Base-by-base conservation (phyloP, 2,113 vertebrate species). In the Sterna hirundo region DNA sequence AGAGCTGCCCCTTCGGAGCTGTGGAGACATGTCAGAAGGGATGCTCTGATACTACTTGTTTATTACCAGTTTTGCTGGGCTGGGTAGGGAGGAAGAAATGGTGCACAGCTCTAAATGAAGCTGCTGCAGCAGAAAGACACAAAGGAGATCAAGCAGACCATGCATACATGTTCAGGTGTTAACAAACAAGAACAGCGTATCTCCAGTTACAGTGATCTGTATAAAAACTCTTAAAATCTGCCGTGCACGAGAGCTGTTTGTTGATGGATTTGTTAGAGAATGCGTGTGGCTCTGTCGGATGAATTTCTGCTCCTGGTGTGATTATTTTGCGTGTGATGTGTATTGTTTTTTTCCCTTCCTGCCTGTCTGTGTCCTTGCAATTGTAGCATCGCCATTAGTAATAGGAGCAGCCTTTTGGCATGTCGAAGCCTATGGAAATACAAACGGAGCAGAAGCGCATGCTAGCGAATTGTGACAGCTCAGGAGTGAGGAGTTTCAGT, bases 401-500 rank as follows among this genome's bases (percentile, higher is more conserved):
- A 21, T 18, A 61, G 14, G 17, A 55, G 36, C 64, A 34, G 44
- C 20, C 55, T 91, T 75, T 86, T 79, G 82, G 40, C n/a, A 11
- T 9, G 30, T 36, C 5, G 7, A 75, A 94, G 19, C 30, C 29
- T 86, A 5, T 38, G 36, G 54, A 91, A 89, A 57, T 90, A 16
- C 44, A 89, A 49, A 32, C 17, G 44, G 77, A 85, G 55, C 38
- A 88, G 64, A 75, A 64, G 27, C 64, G 14, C 34, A 25, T 70
- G 58, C 46, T 88, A 72, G 52, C 74, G 65, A 94, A 77, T 47
- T 47, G 3, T 84, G 77, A 69, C 61, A 69, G 25, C 44, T 94
- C 61, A 83, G 47, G 36, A 54, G 10, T 94, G 54, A 76, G 58
- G 68, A 92, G 72, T 74, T 86, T 88, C 76, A 79, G 52, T 88